Evolutionary conservation across 2,797 vertebrate species (phyloP).

Genomic region (Bradypodion ventrale): DNA sequence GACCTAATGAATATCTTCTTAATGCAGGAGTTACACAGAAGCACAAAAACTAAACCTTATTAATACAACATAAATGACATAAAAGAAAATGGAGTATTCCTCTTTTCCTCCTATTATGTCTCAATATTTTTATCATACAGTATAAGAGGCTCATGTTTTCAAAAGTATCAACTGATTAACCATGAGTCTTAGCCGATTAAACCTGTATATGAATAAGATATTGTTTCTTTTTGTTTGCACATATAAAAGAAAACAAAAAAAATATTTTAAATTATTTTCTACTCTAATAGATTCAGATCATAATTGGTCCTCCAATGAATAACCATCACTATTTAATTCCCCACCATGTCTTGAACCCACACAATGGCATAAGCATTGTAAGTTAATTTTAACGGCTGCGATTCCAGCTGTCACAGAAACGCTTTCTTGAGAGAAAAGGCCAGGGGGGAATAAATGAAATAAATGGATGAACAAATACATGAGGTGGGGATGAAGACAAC

Average conservation of each 20-base stretch:
- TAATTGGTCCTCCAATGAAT: background rate
- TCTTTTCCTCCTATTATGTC: background rate
- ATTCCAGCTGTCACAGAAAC: too few relatives aligned
- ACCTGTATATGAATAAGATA: background rate
- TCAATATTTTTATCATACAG: background rate
- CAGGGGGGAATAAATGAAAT: too few relatives aligned
- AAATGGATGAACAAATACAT: too few relatives aligned
- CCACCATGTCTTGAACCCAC: too few relatives aligned
- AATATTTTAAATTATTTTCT: background rate
- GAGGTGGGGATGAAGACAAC: too few relatives aligned
- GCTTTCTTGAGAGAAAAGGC: too few relatives aligned
- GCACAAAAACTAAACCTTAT: background rate
- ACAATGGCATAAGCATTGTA: too few relatives aligned
- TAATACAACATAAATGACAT: too few relatives aligned
- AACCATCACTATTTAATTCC: too few relatives aligned
- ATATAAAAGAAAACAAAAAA: background rate
- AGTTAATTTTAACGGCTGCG: too few relatives aligned
- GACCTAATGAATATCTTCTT: constrained; percentile 17
- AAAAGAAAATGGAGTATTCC: background rate
- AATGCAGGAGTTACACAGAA: constrained; percentile 25
- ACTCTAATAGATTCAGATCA: too few relatives aligned
- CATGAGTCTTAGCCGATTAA: background rate
- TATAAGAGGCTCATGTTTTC: background rate
- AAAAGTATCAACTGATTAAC: background rate
- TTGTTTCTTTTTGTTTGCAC: background rate